Evolutionary conservation across 2,113 vertebrate species (phyloP).

Genomic region (Catharus minimus): DNA sequence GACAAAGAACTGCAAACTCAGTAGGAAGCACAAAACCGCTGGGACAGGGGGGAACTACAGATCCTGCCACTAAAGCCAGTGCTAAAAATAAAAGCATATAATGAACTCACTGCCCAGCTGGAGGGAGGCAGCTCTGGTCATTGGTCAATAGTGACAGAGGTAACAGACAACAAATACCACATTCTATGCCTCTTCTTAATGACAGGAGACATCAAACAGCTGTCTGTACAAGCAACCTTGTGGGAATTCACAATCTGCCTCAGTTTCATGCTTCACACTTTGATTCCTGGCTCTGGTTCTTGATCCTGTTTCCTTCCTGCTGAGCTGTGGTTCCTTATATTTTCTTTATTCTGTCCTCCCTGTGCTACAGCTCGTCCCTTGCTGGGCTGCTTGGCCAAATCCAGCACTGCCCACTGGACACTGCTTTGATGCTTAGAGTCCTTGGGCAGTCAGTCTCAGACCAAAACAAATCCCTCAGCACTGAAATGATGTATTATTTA

Average conservation of each 20-base stretch:
- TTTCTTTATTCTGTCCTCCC: background rate
- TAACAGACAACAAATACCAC: background rate
- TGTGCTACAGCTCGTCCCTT: background rate
- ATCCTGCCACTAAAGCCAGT: background rate
- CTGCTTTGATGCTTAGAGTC: background rate
- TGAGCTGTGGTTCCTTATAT: background rate
- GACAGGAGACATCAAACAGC: background rate
- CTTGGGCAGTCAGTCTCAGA: background rate
- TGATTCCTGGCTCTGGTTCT: background rate
- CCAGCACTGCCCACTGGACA: background rate
- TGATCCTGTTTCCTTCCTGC: background rate
- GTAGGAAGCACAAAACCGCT: background rate
- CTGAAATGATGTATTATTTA: background rate
- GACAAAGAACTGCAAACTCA: constrained; percentile 2
- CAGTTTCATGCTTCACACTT: background rate
- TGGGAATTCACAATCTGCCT: background rate
- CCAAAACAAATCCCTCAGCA: background rate
- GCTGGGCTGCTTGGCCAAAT: background rate
- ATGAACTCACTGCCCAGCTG: background rate
- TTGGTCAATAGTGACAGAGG: background rate
- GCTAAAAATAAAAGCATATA: background rate
- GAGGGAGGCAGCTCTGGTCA: background rate
- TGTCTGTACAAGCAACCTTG: background rate
- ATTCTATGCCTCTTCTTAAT: background rate
- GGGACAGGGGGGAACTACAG: background rate